Evolutionary conservation across 2,113 vertebrate species (phyloP), one percentile per base, ranked within the genome.

Genomic region (Lamprotornis superbus): DNA sequence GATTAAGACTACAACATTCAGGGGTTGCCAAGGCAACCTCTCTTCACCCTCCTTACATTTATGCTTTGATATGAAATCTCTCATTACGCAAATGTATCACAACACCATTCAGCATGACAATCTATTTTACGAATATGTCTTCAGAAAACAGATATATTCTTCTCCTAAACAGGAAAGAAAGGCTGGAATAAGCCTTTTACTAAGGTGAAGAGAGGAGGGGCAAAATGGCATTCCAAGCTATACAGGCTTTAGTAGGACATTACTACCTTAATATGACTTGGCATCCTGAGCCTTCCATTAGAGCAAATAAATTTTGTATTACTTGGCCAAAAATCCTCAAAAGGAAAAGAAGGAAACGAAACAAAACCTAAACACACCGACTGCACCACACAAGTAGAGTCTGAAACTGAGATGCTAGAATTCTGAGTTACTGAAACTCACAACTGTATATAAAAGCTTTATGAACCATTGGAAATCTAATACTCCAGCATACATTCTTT

Each of bases 11-110:
- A 92, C 65, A 82, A 90, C 85, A 95, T 83, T 92, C 93, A 83
- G 85, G 89, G 76, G 96, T 96, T 97, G 85, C 93, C 73, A 95
- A 88, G 93, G 92, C 85, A 97, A 97, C 94, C 74, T 71, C 64
- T 88, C 64, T 93, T 91, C 90, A 95, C 59, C 84, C 67, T 91
- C 39, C 64, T 86, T 67, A 78, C 40, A 44, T 74, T 92, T 90
- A 84, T 80, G 55, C 90, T 93, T 94, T 83, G 85, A 83, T 92
- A 90, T 50, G 55, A 93, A 93, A 77, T 81, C 68, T 86, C 90
- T 94, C 92, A 88, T 95, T 96, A 95, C 12, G 25, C 64, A 93
- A 91, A 95, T 68, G 52, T 71, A 94, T 88, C 84, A 88, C 46
- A 94, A 85, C 85, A 92, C 42, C 76, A 93, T 81, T 59, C 63